Percentiles rank a stretch among this genome's conserved stretches.
Conservation (phyloP, 37 sponge, comb jelly and placozoan genomes). For the Haliclona indistincta region DNA sequence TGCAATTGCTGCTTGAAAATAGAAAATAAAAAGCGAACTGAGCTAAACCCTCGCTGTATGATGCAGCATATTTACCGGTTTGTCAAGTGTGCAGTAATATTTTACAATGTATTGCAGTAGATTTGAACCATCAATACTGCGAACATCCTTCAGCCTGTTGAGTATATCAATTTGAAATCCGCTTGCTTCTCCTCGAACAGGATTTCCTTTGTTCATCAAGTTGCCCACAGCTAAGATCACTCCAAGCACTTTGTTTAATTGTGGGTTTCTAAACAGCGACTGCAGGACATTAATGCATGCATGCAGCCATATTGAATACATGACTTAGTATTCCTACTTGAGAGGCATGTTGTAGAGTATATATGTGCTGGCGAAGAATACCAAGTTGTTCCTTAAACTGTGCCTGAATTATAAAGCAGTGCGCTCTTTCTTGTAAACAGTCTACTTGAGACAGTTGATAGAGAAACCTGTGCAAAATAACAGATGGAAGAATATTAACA, state of each 20-base stretch:
- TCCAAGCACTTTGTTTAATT: constrained; percentile 1
- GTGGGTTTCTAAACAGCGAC: neutral
- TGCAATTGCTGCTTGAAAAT: too few species aligned
- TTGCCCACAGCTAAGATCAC: constrained; percentile 46
- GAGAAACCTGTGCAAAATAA: constrained; percentile 24
- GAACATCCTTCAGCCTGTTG: constrained; percentile 32
- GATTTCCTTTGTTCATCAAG: constrained; percentile 36
- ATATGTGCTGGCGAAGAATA: neutral
- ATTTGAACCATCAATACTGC: constrained; percentile 14
- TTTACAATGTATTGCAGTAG: constrained; percentile 39
- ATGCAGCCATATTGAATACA: too few species aligned
- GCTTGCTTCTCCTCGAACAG: constrained; percentile 26
- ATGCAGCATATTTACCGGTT: constrained; percentile 4
- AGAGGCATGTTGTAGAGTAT: neutral
- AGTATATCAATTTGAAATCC: constrained; percentile 43
- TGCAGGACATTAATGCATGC: too few species aligned
- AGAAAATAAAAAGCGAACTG: too few species aligned
- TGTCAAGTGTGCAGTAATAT: constrained; percentile 6
- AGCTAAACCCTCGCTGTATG: too few species aligned
- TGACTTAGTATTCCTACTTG: neutral
- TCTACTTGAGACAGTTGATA: constrained; percentile 15
- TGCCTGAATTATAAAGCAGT: constrained; percentile 15
- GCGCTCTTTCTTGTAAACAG: constrained; percentile 3
- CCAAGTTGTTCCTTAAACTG: constrained; percentile 4
- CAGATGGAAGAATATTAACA: neutral